Evolutionary conservation across 2,113 vertebrate species (phyloP).

Genomic region (Danio rerio): GRCz12tu NC_133190.1:22636501-22637000

Average conservation of each 20-base stretch:
- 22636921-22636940: constrained; percentile 80
- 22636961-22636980: constrained; percentile 67
- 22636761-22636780: constrained; percentile 70
- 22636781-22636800: constrained; percentile 85
- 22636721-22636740: too few relatives aligned
- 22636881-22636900: constrained; percentile 73
- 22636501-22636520: too few relatives aligned
- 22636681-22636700: too few relatives aligned
- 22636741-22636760: neutral
- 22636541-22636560: too few relatives aligned
- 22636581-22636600: too few relatives aligned
- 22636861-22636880: constrained; percentile 64
- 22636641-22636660: too few relatives aligned
- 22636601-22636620: too few relatives aligned
- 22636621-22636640: too few relatives aligned
- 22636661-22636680: too few relatives aligned
- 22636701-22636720: too few relatives aligned
- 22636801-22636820: constrained; percentile 75
- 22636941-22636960: constrained; percentile 81
- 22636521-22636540: too few relatives aligned
- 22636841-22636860: constrained; percentile 69
- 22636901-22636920: constrained; percentile 77
- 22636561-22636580: too few relatives aligned
- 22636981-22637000: constrained; percentile 68
- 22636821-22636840: constrained; percentile 70